Conservation (phyloP, 2,797 vertebrate species). For the Caiman crocodilus region DNA sequence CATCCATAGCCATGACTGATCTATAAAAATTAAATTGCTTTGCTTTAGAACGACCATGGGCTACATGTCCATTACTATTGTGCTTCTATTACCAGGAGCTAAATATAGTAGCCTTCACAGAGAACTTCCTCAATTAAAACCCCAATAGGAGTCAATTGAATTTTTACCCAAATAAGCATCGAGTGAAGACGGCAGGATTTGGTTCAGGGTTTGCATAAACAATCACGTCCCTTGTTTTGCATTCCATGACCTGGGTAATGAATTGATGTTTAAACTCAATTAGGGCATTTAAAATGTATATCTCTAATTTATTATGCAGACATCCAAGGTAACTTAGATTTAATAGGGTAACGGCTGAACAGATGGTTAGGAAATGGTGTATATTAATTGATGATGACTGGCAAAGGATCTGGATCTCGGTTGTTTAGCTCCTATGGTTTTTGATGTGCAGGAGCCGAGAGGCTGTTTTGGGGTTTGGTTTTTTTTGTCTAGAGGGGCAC, state of each 20-base stretch:
- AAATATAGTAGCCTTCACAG: neutral
- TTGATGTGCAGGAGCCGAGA: neutral
- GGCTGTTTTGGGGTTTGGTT: neutral
- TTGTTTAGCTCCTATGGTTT: neutral
- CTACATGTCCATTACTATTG: neutral
- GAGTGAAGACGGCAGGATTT: neutral
- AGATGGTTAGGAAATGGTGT: conserved; percentile 62
- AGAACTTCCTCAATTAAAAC: neutral
- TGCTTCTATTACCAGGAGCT: neutral
- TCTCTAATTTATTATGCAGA: neutral
- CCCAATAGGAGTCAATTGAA: neutral
- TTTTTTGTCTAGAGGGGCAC: no score
- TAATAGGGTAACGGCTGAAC: conserved; percentile 41
- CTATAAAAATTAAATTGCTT: neutral
- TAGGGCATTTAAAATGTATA: neutral
- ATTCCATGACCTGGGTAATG: conserved; percentile 1
- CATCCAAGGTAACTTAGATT: neutral
- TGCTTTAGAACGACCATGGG: neutral
- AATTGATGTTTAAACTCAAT: conserved; percentile 46
- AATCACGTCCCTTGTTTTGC: neutral
- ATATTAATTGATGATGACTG: conserved; percentile 12
- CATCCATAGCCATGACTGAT: neutral
- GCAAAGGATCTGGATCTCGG: neutral
- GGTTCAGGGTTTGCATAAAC: neutral
- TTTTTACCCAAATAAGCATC: neutral